Conservation (phyloP, 2,888 invertebrate species). For the Luperina testacea region DNA sequence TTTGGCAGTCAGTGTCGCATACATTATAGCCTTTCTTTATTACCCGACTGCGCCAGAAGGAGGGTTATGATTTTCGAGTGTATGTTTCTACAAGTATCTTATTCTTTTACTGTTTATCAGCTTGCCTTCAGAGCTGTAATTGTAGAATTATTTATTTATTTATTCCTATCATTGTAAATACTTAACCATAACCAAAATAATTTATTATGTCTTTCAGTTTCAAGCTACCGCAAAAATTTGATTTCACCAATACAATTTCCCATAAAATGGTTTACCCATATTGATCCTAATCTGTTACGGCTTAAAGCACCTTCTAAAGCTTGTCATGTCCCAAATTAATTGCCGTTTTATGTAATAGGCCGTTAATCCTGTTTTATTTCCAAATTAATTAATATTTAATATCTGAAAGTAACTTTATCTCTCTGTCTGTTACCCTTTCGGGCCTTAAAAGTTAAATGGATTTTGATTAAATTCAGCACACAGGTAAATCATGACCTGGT, state of each 20-base stretch:
- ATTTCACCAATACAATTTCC: neutral
- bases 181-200: neutral
- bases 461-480: neutral
- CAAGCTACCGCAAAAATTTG: slow-evolving; percentile 1
- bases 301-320: slow-evolving; percentile 24
- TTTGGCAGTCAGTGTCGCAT: neutral
- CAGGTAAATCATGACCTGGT: neutral
- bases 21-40: neutral
- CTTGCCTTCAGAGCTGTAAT: no score
- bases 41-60: no score
- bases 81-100: no score
- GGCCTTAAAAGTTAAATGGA: neutral
- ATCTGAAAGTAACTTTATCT: neutral
- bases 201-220: neutral
- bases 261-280: slow-evolving; percentile 1
- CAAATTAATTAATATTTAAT: no score
- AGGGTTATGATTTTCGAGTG: no score
- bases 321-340: slow-evolving; percentile 32
- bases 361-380: slow-evolving; percentile 8
- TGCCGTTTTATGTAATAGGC: slow-evolving; percentile 46
- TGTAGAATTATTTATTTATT: no score
- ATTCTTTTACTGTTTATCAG: no score
- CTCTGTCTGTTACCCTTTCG: neutral
- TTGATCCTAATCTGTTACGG: slow-evolving; percentile 25
- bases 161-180: neutral